These are phyloP conservation scores for Deilephila elpenor DNA, from an alignment of 2,888 invertebrate species.

Conservation along the genomic window DNA sequence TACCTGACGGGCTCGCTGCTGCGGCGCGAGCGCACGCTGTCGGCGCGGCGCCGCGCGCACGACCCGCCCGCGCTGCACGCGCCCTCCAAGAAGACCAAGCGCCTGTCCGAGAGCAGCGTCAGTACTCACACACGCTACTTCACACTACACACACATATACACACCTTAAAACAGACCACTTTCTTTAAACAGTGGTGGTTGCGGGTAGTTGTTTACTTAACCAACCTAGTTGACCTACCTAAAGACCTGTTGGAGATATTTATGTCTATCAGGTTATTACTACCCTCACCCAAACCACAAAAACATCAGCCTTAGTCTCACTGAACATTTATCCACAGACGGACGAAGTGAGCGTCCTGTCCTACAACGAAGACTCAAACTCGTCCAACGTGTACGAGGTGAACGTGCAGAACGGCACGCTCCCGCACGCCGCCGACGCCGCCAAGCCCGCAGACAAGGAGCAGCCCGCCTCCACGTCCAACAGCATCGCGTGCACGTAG, in stretches of 20 bases:
- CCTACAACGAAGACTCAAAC: conserved; percentile 80
- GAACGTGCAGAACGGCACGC: conserved; percentile 60
- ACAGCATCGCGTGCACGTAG: conserved; percentile 77
- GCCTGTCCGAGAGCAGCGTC: conserved; percentile 76
- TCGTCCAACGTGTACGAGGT: conserved; percentile 76
- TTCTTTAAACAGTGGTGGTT: too few relatives aligned
- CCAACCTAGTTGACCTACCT: too few relatives aligned
- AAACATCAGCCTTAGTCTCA: neutral
- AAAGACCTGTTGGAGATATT: too few relatives aligned
- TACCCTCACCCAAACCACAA: too few relatives aligned
- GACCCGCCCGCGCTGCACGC: conserved; percentile 78
- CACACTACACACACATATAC: neutral
- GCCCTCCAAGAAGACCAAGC: conserved; percentile 79
- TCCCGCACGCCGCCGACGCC: conserved; percentile 30
- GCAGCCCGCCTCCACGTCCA: conserved; percentile 61
- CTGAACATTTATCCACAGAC: conserved; percentile 53
- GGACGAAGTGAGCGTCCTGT: conserved; percentile 73
- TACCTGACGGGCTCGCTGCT: conserved; percentile 89
- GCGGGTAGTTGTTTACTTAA: neutral
- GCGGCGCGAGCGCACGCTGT: conserved; percentile 89
- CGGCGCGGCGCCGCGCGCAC: conserved; percentile 78
- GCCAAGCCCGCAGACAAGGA: conserved; percentile 49
- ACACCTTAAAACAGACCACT: neutral
- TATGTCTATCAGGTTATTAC: neutral
- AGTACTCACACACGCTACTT: conserved; percentile 44